These are phyloP conservation scores for Chaetophractus vellerosus DNA, from an alignment of 2,797 vertebrate genomes.

Conservation along the genomic window DNA sequence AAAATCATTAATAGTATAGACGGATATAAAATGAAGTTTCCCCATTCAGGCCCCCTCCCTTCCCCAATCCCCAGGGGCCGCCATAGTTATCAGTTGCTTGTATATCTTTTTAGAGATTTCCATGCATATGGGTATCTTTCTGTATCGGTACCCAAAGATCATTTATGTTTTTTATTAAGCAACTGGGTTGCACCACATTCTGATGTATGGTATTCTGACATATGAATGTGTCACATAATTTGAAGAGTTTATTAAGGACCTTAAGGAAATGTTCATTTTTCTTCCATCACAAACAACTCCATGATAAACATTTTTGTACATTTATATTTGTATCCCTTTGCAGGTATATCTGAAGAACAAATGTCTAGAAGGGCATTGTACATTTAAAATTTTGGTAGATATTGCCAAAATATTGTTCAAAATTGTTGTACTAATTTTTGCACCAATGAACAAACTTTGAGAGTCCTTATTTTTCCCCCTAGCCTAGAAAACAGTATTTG, in stretches of 20 bases:
- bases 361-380: neutral
- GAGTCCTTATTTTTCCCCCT: neutral
- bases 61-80: neutral
- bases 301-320: neutral
- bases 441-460: neutral
- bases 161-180: too few species aligned
- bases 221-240: neutral
- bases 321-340: neutral
- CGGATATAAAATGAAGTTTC: neutral
- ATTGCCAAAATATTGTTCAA: neutral
- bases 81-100: neutral
- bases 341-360: neutral
- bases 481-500: conserved; percentile 11
- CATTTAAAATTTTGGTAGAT: neutral
- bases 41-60: neutral
- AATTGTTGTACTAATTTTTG: neutral
- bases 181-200: neutral
- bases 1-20: neutral
- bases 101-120: neutral
- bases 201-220: neutral
- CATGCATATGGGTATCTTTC: neutral
- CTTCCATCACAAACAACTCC: neutral
- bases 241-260: neutral
- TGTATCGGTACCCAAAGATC: neutral
- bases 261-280: neutral